Evolutionary conservation across 2,113 vertebrate species (phyloP).

Genomic region (Papio anubis): DNA sequence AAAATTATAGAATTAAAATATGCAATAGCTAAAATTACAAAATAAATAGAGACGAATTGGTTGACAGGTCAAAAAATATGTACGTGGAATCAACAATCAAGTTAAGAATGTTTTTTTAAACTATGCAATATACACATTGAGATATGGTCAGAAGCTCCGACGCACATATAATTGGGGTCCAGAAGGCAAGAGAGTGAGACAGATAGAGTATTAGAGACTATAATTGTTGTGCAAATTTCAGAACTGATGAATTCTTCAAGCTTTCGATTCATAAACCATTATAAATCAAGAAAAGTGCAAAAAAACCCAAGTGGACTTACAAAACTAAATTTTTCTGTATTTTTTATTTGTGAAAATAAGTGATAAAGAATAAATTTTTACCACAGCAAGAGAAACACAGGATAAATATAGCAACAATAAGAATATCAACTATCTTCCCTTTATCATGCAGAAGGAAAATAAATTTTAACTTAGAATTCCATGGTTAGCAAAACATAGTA

Average conservation of each 20-base stretch:
- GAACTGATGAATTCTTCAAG: background rate
- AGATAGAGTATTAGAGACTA: background rate
- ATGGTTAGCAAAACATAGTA: background rate
- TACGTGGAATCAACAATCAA: background rate
- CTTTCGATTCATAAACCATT: background rate
- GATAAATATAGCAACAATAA: background rate
- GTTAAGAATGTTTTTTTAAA: background rate
- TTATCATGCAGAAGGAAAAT: background rate
- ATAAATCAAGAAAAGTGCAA: background rate
- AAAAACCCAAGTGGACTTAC: background rate
- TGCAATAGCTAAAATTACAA: background rate
- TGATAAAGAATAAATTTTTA: background rate
- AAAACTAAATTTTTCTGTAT: background rate
- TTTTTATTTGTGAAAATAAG: background rate
- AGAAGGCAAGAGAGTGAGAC: background rate
- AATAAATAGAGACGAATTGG: background rate
- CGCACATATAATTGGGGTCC: background rate
- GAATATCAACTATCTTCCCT: background rate
- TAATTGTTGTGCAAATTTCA: background rate
- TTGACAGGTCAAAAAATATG: background rate
- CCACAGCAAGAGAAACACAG: background rate
- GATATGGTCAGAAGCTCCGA: background rate
- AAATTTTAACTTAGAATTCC: background rate
- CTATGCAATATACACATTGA: fast-evolving
- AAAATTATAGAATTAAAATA: background rate